A percentile compares a stretch with the other conserved stretches of the same genome.
phyloP scores from a whole-genome alignment of 1,140 invertebrate genomes.

The Ganaspis sp. region DNA sequence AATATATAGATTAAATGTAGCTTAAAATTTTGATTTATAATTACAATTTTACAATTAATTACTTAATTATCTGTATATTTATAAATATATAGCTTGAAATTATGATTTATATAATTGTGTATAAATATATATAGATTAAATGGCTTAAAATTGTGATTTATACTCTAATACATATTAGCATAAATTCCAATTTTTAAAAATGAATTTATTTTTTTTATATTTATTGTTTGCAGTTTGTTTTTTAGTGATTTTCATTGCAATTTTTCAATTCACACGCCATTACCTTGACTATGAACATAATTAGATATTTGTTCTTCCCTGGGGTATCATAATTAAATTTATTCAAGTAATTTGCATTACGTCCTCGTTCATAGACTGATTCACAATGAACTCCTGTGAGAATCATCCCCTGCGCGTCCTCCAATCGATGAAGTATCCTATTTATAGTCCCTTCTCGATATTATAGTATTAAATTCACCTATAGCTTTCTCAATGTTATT shows the following conservation, averaged over 20 bases:
- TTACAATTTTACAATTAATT: too few species aligned
- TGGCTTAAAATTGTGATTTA: too few species aligned
- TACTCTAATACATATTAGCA: too few species aligned
- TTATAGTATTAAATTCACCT: conserved; percentile 23
- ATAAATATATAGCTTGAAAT: too few species aligned
- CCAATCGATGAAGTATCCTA: conserved; percentile 25
- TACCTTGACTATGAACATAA: conserved; percentile 19
- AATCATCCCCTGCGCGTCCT: conserved; percentile 6
- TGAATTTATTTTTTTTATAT: background rate
- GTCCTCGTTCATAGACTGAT: conserved; percentile 28
- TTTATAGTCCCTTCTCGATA: conserved; percentile 21
- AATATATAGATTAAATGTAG: too few species aligned
- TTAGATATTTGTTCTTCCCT: conserved; percentile 9
- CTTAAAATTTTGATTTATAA: too few species aligned
- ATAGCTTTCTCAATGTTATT: background rate
- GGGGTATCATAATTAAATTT: conserved; percentile 22
- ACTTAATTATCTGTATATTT: too few species aligned
- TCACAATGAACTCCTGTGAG: conserved; percentile 3
- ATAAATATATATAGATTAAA: too few species aligned
- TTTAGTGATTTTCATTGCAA: background rate
- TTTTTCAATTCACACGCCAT: conserved; percentile 20
- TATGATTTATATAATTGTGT: too few species aligned
- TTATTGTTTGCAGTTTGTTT: background rate
- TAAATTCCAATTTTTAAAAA: too few species aligned
- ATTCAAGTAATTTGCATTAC: conserved; percentile 29